phyloP scores from a whole-genome alignment of 2,113 vertebrate species.

The Saccopteryx bilineata region DNA sequence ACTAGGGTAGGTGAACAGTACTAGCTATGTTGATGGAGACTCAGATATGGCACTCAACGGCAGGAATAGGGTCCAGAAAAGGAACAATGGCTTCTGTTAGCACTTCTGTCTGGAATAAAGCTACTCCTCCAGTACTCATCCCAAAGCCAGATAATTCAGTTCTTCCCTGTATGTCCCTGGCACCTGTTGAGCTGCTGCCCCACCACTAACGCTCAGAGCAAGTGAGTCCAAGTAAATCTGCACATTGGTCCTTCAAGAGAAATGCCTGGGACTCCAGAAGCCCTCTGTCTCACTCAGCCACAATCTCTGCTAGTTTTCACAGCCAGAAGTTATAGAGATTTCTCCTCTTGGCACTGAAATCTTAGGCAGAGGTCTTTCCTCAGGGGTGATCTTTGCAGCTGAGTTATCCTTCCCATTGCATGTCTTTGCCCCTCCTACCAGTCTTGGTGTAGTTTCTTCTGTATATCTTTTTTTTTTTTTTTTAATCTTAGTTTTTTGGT shows the following conservation, averaged over 20 bases:
- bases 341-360: background rate
- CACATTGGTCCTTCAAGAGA: background rate
- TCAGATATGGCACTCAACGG: background rate
- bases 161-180: background rate
- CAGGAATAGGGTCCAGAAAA: background rate
- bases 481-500: too few species aligned
- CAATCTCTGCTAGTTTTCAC: background rate
- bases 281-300: background rate
- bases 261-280: background rate
- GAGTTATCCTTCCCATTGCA: background rate
- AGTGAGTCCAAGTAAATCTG: background rate
- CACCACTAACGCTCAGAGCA: background rate
- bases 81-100: background rate
- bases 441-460: background rate
- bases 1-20: background rate
- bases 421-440: background rate
- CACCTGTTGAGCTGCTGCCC: background rate
- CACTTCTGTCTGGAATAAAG: background rate
- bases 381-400: background rate
- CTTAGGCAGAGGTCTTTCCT: background rate
- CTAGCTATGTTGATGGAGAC: background rate
- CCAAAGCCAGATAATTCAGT: background rate
- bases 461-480: too few species aligned
- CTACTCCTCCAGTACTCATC: background rate
- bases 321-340: background rate